phyloP scores from a whole-genome alignment of 2,797 vertebrate genomes.

The Syndactyla subalaris region DNA sequence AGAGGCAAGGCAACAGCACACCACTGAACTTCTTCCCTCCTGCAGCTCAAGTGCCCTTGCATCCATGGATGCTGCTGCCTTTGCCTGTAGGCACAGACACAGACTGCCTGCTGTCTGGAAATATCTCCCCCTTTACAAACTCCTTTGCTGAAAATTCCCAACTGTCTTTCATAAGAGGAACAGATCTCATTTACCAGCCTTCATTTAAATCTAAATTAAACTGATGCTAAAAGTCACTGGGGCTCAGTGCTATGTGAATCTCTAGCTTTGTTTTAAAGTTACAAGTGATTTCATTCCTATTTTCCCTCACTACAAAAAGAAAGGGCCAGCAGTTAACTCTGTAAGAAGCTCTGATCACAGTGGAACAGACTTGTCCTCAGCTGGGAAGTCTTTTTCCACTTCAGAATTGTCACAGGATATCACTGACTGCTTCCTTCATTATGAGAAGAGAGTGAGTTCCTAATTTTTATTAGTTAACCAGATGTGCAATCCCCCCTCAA shows the following conservation, averaged over 20 bases:
- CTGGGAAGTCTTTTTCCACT: neutral
- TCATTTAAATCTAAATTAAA: conserved; percentile 62
- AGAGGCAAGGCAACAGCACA: neutral
- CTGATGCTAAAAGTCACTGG: conserved; percentile 17
- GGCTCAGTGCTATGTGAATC: conserved; percentile 23
- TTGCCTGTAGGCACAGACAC: conserved; percentile 52
- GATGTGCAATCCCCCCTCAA: neutral
- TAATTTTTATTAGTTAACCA: neutral
- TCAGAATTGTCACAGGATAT: neutral
- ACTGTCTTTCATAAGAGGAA: neutral
- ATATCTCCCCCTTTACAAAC: neutral
- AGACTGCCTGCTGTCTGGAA: conserved; percentile 51
- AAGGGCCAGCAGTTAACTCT: neutral
- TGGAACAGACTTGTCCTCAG: neutral
- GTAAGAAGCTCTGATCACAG: neutral
- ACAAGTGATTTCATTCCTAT: neutral
- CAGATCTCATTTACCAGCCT: conserved; percentile 54
- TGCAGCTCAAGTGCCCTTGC: neutral
- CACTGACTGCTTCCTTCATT: neutral
- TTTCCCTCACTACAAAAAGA: neutral
- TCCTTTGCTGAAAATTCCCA: conserved; percentile 46
- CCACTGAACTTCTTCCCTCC: neutral
- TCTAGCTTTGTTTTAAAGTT: conserved; percentile 37
- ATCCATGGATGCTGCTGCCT: neutral
- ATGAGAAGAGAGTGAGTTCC: neutral